A percentile compares a stretch with the other conserved stretches of the same genome.
phyloP scores from a whole-genome alignment of 2,113 vertebrate species.

The Ochotona curzoniae region DNA sequence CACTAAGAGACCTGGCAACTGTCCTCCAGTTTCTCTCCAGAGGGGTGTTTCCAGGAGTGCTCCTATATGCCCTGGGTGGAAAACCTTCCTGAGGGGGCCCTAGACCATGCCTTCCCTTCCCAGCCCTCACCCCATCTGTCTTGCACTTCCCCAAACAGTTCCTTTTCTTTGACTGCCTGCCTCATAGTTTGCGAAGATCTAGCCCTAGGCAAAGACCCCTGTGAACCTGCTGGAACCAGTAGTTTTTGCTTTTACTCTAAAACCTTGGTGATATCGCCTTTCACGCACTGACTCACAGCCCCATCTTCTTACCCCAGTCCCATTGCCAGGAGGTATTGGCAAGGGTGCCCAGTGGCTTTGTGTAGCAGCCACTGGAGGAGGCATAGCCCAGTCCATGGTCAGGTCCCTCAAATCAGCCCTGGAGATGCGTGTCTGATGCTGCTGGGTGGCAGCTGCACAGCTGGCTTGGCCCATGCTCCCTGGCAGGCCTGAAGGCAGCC shows the following conservation, averaged over 20 bases:
- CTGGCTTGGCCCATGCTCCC: not conserved
- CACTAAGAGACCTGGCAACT: not conserved
- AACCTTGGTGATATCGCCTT: rapidly evolving
- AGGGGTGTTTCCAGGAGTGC: not conserved
- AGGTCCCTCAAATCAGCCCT: not conserved
- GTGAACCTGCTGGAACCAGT: not conserved
- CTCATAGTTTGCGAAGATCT: not conserved
- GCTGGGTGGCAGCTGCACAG: too few species aligned
- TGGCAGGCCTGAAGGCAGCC: rapidly evolving
- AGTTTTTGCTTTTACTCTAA: not conserved
- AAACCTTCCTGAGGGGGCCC: too few species aligned
- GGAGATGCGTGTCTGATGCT: not conserved
- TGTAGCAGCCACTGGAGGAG: not conserved
- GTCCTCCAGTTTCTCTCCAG: not conserved
- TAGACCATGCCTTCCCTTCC: not conserved
- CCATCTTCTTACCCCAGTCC: not conserved
- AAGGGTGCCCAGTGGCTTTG: rapidly evolving
- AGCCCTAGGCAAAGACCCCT: not conserved
- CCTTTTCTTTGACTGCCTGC: not conserved
- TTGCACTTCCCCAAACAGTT: too few species aligned
- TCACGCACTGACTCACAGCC: rapidly evolving
- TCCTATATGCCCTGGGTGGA: not conserved
- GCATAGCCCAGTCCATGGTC: rapidly evolving
- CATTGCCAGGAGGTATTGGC: rapidly evolving
- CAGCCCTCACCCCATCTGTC: not conserved